Evolutionary conservation across 2,797 vertebrate genomes (phyloP).

Genomic region (Ibycter americanus): DNA sequence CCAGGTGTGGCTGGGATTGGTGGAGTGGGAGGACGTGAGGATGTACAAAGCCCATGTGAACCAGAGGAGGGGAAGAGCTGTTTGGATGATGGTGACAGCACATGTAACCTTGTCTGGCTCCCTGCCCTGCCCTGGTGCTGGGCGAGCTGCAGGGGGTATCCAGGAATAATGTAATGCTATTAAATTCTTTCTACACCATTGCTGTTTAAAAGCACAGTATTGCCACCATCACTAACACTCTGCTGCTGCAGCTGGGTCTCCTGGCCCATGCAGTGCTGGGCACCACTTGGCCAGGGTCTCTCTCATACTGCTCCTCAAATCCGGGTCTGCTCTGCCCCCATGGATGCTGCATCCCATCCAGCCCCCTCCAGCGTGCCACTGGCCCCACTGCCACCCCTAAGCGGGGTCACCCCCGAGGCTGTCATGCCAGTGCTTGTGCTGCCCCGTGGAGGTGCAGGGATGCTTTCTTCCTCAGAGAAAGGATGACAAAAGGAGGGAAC

Average conservation of each 20-base stretch:
- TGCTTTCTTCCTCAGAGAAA: not conserved
- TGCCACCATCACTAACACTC: not conserved
- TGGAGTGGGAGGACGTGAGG: not conserved
- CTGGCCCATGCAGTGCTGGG: fast-evolving
- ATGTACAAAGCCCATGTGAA: fast-evolving
- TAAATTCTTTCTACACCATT: not conserved
- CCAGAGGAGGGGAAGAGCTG: not conserved
- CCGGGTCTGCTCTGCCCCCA: fast-evolving
- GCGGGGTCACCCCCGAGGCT: fast-evolving
- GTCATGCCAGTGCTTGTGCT: not conserved
- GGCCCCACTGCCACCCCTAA: not conserved
- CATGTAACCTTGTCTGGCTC: fast-evolving
- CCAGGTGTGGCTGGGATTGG: fast-evolving
- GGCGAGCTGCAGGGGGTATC: not conserved
- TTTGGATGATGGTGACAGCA: not conserved
- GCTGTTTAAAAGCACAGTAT: not conserved
- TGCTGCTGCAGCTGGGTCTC: not conserved
- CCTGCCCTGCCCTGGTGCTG: fast-evolving
- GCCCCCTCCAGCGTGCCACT: too few species aligned
- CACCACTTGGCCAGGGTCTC: fast-evolving
- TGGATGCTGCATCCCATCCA: not conserved
- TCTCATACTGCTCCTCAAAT: not conserved
- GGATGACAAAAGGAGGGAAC: not conserved
- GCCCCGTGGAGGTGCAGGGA: not conserved
- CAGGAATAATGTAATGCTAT: not conserved